Evolutionary conservation across 2,888 invertebrate genomes (phyloP).

Genomic region (Amphipyra tragopoginis): DNA sequence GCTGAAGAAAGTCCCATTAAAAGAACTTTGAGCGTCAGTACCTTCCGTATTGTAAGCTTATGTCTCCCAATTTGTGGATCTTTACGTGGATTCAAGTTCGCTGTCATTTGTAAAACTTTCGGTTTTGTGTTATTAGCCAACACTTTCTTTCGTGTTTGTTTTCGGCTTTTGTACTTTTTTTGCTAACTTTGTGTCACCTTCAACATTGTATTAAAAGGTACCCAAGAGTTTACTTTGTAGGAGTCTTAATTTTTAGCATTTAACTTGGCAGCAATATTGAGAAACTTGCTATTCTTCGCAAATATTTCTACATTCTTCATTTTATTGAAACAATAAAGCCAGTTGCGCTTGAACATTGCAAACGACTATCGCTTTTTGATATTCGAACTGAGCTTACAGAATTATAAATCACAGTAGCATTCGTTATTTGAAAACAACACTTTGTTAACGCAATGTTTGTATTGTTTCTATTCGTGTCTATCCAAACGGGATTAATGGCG

Average conservation of each 20-base stretch:
- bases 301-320: conserved; percentile 20
- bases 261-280: conserved; percentile 9
- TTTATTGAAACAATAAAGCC: conserved; percentile 27
- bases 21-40: conserved; percentile 56
- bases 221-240: neutral
- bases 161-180: conserved; percentile 2
- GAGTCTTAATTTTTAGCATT: conserved; percentile 12
- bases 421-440: conserved; percentile 58
- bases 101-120: conserved; percentile 40
- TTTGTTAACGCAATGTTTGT: conserved; percentile 77
- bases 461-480: conserved; percentile 81
- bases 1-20: conserved; percentile 55
- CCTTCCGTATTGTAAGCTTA: conserved; percentile 55
- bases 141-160: conserved; percentile 27
- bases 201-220: conserved; percentile 6
- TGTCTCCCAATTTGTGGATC: conserved; percentile 52
- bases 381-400: conserved; percentile 24
- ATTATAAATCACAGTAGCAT: conserved; percentile 57
- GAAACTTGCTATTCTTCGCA: conserved; percentile 10
- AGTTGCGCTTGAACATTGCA: conserved; percentile 5
- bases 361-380: conserved; percentile 31
- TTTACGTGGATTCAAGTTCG: conserved; percentile 43
- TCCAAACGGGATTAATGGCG: conserved; percentile 86
- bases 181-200: conserved; percentile 2
- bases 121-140: conserved; percentile 38